Conservation (phyloP, 2,797 vertebrate species). For the Hylomyscus alleni region DNA sequence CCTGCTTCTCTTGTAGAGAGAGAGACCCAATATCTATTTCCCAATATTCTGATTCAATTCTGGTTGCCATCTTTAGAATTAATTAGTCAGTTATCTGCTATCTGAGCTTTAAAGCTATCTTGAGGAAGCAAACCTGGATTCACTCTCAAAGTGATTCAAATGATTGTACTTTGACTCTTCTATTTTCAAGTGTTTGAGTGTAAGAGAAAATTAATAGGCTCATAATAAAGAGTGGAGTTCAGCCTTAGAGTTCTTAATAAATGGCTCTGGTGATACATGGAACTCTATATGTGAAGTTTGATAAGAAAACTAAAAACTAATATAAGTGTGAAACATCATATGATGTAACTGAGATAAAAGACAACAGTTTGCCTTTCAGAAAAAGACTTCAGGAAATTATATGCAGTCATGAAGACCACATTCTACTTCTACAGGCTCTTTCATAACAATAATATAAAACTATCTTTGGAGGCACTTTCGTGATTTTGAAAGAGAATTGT, state of each 20-base stretch:
- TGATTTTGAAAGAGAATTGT: conserved; percentile 68
- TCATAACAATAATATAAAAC: conserved; percentile 68
- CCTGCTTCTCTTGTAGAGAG: background rate
- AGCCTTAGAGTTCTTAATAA: background rate
- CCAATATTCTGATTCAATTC: background rate
- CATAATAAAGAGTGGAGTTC: background rate
- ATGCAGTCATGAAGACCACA: conserved; percentile 68
- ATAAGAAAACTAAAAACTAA: conserved; percentile 78
- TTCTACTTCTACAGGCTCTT: conserved; percentile 69
- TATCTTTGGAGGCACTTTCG: conserved; percentile 48
- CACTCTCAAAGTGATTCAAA: background rate
- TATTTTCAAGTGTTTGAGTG: background rate
- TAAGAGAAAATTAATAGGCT: background rate
- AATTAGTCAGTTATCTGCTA: background rate
- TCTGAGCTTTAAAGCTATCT: background rate
- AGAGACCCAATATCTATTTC: background rate
- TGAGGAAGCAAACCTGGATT: background rate
- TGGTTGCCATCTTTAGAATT: background rate
- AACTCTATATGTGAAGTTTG: conserved; percentile 60
- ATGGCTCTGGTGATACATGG: conserved; percentile 21
- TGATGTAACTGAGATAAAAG: conserved; percentile 73
- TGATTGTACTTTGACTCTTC: background rate
- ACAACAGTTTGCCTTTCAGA: conserved; percentile 70
- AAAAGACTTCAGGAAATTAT: conserved; percentile 78
- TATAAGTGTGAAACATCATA: conserved; percentile 64